Conservation (phyloP, 2,113 vertebrate species). For the Gavialis gangeticus region DNA sequence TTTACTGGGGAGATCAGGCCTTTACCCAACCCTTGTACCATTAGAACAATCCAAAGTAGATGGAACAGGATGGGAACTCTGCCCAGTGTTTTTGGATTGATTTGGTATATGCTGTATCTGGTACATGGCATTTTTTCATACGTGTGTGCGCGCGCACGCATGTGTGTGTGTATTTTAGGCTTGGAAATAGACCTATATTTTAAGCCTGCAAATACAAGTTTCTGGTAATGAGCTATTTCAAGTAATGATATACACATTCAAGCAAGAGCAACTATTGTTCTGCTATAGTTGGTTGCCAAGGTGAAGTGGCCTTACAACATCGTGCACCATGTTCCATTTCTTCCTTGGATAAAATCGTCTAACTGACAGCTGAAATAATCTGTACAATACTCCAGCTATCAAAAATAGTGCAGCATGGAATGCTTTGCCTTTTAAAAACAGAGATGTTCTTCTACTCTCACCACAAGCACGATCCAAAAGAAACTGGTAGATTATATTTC, state of each 20-base stretch:
- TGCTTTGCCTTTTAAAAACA: not conserved
- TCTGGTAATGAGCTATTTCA: slow-evolving; percentile 46
- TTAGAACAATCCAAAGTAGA: not conserved
- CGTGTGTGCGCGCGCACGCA: not conserved
- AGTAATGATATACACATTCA: not conserved
- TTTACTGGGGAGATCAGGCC: not conserved
- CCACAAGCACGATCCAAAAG: not conserved
- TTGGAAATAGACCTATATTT: not conserved
- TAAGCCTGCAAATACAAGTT: slow-evolving; percentile 8
- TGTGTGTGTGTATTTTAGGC: not conserved
- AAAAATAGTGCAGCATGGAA: not conserved
- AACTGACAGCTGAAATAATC: slow-evolving; percentile 45
- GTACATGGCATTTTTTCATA: not conserved
- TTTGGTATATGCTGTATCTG: not conserved
- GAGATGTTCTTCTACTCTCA: not conserved
- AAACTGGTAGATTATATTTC: not conserved
- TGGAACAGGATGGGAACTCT: not conserved
- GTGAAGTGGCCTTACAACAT: slow-evolving; percentile 28
- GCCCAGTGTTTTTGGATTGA: not conserved
- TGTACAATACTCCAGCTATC: slow-evolving; percentile 15
- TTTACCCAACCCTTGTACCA: not conserved
- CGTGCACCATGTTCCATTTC: slow-evolving; percentile 49
- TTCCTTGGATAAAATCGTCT: slow-evolving; percentile 54
- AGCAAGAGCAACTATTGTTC: not conserved
- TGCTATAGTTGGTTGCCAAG: slow-evolving; percentile 15